A percentile compares a stretch with the other conserved stretches of the same genome.
Evolutionary conservation across 92 coral and sea anemone genomes (phyloP).

Genomic region (Micromussa lordhowensis): DNA sequence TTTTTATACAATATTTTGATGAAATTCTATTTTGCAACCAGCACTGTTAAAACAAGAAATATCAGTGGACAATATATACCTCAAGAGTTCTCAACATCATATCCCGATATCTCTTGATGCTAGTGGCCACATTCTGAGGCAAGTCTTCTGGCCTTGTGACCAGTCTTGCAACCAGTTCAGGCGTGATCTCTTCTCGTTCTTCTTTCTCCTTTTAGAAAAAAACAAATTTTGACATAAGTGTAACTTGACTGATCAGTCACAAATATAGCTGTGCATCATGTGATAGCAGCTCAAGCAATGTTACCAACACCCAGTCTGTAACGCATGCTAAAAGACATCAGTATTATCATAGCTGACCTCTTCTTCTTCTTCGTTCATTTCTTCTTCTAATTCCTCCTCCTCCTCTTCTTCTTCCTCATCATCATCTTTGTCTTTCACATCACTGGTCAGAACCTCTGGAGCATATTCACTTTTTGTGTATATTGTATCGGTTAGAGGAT

Average conservation of each 20-base stretch:
- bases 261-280: background rate
- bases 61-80: slow-evolving; percentile 59
- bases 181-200: slow-evolving; percentile 87
- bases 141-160: slow-evolving; percentile 94
- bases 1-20: too few relatives aligned
- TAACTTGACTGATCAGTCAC: background rate
- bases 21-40: too few relatives aligned
- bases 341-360: slow-evolving; percentile 52
- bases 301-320: too few relatives aligned
- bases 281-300: background rate
- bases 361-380: slow-evolving; percentile 73
- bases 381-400: slow-evolving; percentile 80
- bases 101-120: slow-evolving; percentile 84
- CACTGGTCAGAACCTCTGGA: slow-evolving; percentile 57
- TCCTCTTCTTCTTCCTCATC: slow-evolving; percentile 83
- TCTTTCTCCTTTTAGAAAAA: slow-evolving; percentile 75
- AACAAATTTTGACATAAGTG: background rate
- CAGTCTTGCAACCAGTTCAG: slow-evolving; percentile 84
- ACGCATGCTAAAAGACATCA: background rate
- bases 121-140: slow-evolving; percentile 84
- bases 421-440: slow-evolving; percentile 40
- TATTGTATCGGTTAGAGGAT: slow-evolving; percentile 84
- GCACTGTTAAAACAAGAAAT: background rate
- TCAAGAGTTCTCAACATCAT: slow-evolving; percentile 92
- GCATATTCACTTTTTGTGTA: slow-evolving; percentile 87